A percentile compares a stretch with the other conserved stretches of the same genome.
phyloP scores from a whole-genome alignment of 2,797 vertebrate species.

The Luscinia megarhynchos region DNA sequence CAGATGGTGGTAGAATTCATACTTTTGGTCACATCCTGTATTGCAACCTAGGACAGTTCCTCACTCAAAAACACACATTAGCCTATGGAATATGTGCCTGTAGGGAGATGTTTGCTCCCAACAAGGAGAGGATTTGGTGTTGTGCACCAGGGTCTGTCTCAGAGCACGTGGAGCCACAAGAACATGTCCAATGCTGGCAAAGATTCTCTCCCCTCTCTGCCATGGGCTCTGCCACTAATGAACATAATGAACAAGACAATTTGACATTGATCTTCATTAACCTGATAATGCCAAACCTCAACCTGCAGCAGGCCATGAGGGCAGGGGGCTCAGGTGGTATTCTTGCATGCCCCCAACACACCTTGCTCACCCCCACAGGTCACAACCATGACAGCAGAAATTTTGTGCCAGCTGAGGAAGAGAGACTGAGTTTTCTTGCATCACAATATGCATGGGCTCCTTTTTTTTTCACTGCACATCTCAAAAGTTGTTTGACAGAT shows the following conservation, averaged over 20 bases:
- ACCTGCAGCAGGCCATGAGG: background rate
- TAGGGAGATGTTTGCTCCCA: background rate
- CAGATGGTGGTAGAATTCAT: too few species aligned
- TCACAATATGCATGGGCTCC: background rate
- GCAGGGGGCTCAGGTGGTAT: background rate
- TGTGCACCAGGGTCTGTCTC: background rate
- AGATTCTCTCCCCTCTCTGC: background rate
- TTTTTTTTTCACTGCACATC: background rate
- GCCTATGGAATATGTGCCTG: background rate
- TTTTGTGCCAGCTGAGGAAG: background rate
- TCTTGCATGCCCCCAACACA: background rate
- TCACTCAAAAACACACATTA: background rate
- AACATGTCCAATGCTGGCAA: background rate
- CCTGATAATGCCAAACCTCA: background rate
- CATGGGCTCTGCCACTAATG: background rate
- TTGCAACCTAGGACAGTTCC: background rate
- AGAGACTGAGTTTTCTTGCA: background rate
- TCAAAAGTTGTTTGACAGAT: background rate
- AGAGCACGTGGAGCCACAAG: rapidly evolving
- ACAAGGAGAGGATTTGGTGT: background rate
- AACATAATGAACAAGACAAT: background rate
- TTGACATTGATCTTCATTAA: background rate
- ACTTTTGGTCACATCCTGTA: too few species aligned
- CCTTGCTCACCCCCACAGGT: background rate
- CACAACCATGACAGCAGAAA: background rate